Conservation (phyloP, 2,888 invertebrate species). For the Creontiades dilutus region DNA sequence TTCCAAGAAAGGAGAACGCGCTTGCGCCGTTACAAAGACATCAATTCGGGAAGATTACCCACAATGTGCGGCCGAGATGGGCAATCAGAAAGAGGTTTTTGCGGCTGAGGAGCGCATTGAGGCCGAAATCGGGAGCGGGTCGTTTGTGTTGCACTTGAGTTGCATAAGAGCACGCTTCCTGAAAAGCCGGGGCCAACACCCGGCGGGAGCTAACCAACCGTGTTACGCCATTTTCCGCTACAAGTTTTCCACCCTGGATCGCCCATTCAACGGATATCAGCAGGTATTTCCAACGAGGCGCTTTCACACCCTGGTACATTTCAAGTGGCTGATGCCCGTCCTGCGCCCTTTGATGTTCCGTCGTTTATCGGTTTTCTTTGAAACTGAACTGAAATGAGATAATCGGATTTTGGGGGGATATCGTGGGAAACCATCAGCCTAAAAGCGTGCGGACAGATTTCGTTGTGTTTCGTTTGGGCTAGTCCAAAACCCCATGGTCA, state of each 20-base stretch:
- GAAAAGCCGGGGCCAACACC: not conserved
- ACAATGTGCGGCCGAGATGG: slow-evolving; percentile 2
- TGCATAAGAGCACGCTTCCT: not conserved
- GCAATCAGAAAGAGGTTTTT: slow-evolving; percentile 10
- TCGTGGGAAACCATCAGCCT: not conserved
- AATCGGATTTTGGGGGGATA: not conserved
- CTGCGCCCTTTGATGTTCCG: not conserved
- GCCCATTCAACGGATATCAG: slow-evolving; percentile 16
- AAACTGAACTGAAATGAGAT: not conserved
- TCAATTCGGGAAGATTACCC: slow-evolving; percentile 5
- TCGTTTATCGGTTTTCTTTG: slow-evolving; percentile 3
- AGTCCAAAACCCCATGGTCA: too few species aligned
- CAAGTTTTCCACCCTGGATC: not conserved
- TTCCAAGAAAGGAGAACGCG: slow-evolving; percentile 6
- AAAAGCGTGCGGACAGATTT: too few species aligned
- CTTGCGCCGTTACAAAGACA: slow-evolving; percentile 1
- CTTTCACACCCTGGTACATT: slow-evolving; percentile 6
- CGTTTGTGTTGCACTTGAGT: slow-evolving; percentile 14
- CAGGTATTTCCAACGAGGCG: not conserved
- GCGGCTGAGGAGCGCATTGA: not conserved
- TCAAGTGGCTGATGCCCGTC: not conserved
- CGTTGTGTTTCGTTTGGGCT: too few species aligned
- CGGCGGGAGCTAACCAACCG: not conserved
- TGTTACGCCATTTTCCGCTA: slow-evolving; percentile 4
- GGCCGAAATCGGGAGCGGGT: not conserved